Base-by-base conservation (phyloP, 30 jellyfish, hydroid and myxozoan species). In the Pseudorhiza aurosa region DNA sequence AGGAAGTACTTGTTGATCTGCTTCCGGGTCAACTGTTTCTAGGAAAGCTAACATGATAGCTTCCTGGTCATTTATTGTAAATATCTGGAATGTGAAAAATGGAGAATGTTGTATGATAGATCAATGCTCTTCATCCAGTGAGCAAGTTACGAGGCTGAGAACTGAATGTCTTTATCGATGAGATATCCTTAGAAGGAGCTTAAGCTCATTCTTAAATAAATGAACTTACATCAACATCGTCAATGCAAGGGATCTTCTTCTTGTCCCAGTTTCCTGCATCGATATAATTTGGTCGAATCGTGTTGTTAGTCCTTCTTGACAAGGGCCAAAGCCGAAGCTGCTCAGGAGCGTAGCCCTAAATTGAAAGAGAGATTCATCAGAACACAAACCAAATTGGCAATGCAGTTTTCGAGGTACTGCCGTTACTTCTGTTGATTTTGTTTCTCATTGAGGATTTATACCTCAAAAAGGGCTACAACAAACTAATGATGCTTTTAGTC, bases 261-360 rank as follows among this genome's bases (percentile, higher is more conserved):
- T 86, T 79, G 31, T 85, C 97, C n/a, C 71, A 87, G 25, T 26
- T 85, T n/a, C 91, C 79, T 4, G 55, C 9, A n/a, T 92, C 98
- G 51, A 92, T 81, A 18, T 75, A 39, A 33, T 91, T 92, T 45
- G 98, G 98, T 18, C 98, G 88, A 21, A 87, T 55, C 7, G 98
- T 92, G 51, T 81, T 78, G 92, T 92, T 92, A 0, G 96, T 74
- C 24, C 98, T 94, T 44, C 89, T 72, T 56, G 88, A 94, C 58
- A 92, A 78, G 3, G 97, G 96, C 98, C 98, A 92, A 24, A 92
- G 77, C 1, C 97, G 96, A 32, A 94, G 83, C 56, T 92, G 98
- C 26, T 87, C 85, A 12, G 96, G 88, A 33, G 86, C 77, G 73
- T 62, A 92, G 14, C 98, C 98, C 98, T 92, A 63, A 17, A 43